Evolutionary conservation across 2,888 invertebrate species (phyloP).

Genomic region (Drosophila infuscata): DNA sequence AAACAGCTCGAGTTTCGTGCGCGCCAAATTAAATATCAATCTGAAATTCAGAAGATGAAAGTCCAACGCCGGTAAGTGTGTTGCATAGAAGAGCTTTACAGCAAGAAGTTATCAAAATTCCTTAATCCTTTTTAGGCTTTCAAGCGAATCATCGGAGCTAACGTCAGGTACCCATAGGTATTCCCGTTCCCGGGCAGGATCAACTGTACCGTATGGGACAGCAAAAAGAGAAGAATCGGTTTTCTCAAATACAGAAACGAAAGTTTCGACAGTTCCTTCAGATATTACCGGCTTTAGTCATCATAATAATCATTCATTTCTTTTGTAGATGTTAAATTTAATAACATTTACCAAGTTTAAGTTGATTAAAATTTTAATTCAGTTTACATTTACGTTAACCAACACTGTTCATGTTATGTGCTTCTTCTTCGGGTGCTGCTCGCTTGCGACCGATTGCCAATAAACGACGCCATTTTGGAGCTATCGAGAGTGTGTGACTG

Average conservation of each 20-base stretch:
- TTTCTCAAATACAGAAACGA: background rate
- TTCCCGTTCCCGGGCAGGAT: background rate
- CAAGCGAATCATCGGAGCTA: background rate
- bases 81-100: background rate
- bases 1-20: slow-evolving; percentile 45
- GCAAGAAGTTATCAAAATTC: background rate
- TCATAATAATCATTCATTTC: slow-evolving; percentile 48
- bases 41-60: slow-evolving; percentile 13
- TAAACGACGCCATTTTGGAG: slow-evolving; percentile 51
- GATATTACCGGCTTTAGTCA: slow-evolving; percentile 47
- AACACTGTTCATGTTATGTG: slow-evolving; percentile 42
- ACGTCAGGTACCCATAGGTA: background rate
- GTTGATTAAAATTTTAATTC: slow-evolving; percentile 4
- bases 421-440: slow-evolving; percentile 41
- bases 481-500: slow-evolving; percentile 49
- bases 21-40: slow-evolving; percentile 37
- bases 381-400: slow-evolving; percentile 12
- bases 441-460: slow-evolving; percentile 4
- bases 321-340: slow-evolving; percentile 39
- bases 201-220: background rate
- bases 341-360: background rate
- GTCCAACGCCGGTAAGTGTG: slow-evolving; percentile 12
- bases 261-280: background rate
- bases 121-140: background rate
- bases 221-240: background rate